Conservation (phyloP, 2,797 vertebrate species). For the Cygnus olor region DNA sequence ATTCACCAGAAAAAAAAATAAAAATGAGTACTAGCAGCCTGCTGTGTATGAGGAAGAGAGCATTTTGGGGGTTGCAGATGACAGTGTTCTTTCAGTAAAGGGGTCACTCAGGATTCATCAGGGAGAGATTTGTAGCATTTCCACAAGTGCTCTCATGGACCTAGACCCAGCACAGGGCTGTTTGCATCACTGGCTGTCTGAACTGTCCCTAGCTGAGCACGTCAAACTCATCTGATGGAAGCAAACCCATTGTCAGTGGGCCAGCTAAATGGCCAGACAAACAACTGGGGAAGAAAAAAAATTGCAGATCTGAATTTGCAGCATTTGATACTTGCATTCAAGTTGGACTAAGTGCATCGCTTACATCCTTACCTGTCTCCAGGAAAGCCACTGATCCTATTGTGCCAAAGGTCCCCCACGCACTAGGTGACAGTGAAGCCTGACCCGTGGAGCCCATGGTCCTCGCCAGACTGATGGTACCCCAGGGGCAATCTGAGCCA, state of each 20-base stretch:
- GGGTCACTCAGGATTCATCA: not conserved
- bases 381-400: not conserved
- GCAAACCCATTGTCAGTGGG: not conserved
- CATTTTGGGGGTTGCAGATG: not conserved
- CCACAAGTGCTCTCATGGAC: not conserved
- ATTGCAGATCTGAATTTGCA: not conserved
- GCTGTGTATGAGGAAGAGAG: not conserved
- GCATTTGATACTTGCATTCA: rapidly evolving
- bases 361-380: not conserved
- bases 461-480: rapidly evolving
- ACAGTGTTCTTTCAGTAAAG: not conserved
- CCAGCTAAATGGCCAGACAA: not conserved
- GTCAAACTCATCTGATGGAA: not conserved
- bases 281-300: not conserved
- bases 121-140: not conserved
- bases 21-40: not conserved
- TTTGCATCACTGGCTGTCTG: not conserved
- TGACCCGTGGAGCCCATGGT: rapidly evolving
- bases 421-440: rapidly evolving
- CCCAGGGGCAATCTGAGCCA: rapidly evolving
- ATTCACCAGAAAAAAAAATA: not conserved
- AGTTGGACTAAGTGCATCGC: rapidly evolving
- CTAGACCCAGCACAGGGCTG: rapidly evolving
- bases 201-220: not conserved
- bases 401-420: not conserved